These are phyloP conservation scores for Osmoderma eremita DNA, from an alignment of 2,888 invertebrate genomes.

Conservation along the genomic window DNA sequence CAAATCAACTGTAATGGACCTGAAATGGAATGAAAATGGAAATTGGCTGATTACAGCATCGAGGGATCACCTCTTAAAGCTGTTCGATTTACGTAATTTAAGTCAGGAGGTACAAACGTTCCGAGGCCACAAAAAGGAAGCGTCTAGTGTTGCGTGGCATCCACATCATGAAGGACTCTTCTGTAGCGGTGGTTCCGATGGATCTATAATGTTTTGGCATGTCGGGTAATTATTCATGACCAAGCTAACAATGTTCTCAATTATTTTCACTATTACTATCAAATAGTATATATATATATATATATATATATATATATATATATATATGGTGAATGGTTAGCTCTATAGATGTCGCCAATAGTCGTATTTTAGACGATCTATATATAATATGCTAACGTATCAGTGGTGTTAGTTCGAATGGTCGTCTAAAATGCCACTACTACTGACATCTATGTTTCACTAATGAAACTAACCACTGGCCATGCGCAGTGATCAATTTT, in stretches of 20 bases:
- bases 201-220: constrained; percentile 98
- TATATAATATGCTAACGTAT: no score
- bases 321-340: no score
- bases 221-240: constrained; percentile 76
- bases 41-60: constrained; percentile 99
- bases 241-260: not conserved
- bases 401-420: no score
- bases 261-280: not conserved
- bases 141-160: constrained; percentile 97
- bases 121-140: constrained; percentile 99
- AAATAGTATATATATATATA: no score
- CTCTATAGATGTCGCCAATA: no score
- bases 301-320: no score
- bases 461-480: no score
- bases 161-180: constrained; percentile 97
- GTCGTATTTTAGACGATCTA: no score
- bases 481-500: no score
- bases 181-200: constrained; percentile 98
- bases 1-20: constrained; percentile 99
- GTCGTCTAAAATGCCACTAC: no score
- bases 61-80: constrained; percentile 94
- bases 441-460: no score
- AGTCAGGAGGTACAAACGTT: constrained; percentile 96
- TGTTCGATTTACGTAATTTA: constrained; percentile 97
- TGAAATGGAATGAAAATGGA: constrained; percentile 99